Percentiles rank a stretch among this genome's conserved stretches.
Conservation (phyloP, 2,113 vertebrate species). For the Helogale parvula region DNA sequence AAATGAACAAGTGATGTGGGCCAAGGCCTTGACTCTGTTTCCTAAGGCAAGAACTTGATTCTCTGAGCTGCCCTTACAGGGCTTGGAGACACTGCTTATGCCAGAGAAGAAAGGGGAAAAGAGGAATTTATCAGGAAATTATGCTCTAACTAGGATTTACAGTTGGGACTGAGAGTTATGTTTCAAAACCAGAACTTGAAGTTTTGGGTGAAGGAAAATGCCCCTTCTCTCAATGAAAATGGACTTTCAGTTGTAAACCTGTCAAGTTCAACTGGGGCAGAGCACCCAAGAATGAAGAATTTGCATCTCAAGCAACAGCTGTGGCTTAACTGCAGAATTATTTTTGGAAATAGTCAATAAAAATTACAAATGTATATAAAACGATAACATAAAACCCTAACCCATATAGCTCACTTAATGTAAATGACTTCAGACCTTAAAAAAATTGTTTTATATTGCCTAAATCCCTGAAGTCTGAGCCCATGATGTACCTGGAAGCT, state of each 20-base stretch:
- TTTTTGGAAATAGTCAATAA: conserved; percentile 77
- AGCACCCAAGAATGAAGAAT: background rate
- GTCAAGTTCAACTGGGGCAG: background rate
- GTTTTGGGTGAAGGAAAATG: background rate
- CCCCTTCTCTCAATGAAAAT: background rate
- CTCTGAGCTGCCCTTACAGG: background rate
- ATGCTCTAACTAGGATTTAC: background rate
- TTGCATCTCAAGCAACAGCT: background rate
- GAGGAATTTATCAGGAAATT: background rate
- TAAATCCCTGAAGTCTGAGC: conserved; percentile 79
- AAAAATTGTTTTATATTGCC: conserved; percentile 72
- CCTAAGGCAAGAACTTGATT: background rate
- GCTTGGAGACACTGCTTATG: background rate
- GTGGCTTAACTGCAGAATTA: conserved; percentile 62
- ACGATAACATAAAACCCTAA: background rate
- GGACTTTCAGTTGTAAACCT: conserved; percentile 10
- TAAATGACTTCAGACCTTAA: conserved; percentile 53
- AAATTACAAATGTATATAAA: conserved; percentile 42
- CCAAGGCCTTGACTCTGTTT: background rate
- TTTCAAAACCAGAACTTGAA: background rate
- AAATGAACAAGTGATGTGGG: background rate
- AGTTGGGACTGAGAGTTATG: background rate
- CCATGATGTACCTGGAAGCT: conserved; percentile 72
- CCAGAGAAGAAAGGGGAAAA: background rate
- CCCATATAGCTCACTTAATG: conserved; percentile 67